A percentile compares a stretch with the other conserved stretches of the same genome.
These are phyloP conservation scores for Vireo altiloquus DNA, from an alignment of 2,113 vertebrate genomes.

Conservation along the genomic window DNA sequence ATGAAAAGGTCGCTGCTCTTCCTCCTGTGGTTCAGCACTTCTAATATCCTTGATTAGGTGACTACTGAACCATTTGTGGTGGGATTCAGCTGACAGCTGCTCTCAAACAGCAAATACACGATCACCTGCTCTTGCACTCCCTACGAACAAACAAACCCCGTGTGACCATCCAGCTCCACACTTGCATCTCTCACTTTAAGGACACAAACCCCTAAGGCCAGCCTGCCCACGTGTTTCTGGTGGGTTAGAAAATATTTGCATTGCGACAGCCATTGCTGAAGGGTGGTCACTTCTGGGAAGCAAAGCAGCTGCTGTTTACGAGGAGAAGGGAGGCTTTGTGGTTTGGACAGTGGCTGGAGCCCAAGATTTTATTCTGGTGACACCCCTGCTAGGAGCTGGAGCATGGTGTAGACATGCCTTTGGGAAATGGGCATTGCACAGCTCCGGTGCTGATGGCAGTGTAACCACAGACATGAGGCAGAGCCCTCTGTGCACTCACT, in stretches of 20 bases:
- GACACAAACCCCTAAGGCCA: not conserved
- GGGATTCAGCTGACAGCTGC: not conserved
- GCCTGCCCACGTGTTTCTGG: not conserved
- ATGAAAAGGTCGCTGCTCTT: not conserved
- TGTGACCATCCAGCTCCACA: not conserved
- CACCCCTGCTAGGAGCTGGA: not conserved
- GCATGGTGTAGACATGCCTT: not conserved
- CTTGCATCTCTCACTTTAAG: not conserved
- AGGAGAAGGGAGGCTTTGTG: slow-evolving; percentile 18
- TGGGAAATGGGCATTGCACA: not conserved
- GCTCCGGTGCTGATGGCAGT: not conserved
- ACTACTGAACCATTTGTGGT: not conserved
- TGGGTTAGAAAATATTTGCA: slow-evolving; percentile 16
- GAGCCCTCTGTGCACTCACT: not conserved
- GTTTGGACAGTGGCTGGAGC: slow-evolving; percentile 4
- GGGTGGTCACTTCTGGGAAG: slow-evolving; percentile 36
- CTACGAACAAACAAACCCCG: not conserved
- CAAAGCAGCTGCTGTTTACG: slow-evolving; percentile 49
- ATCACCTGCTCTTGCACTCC: not conserved
- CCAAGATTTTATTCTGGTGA: slow-evolving; percentile 32
- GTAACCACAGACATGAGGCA: not conserved
- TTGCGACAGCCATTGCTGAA: not conserved
- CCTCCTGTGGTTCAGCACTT: not conserved
- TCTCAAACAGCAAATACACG: not conserved
- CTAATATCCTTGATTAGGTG: not conserved